These are phyloP conservation scores for Platycnemis pennipes DNA, from an alignment of 2,888 invertebrate species.

Conservation along the genomic window DNA sequence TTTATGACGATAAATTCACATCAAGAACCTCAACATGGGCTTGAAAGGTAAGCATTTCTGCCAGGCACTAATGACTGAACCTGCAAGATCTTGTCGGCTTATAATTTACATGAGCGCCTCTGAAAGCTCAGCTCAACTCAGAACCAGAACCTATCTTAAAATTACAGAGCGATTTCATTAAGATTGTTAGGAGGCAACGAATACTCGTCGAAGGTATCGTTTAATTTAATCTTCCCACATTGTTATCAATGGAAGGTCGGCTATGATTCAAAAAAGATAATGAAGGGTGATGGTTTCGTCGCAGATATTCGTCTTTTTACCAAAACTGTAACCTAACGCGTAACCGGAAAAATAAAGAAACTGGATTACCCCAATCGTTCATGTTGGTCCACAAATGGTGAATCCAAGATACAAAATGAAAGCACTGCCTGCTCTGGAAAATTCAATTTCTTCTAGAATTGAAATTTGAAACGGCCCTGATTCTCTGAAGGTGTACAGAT, in stretches of 20 bases:
- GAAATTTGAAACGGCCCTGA: background rate
- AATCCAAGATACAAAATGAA: background rate
- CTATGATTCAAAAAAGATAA: background rate
- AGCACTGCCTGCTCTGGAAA: too few species aligned
- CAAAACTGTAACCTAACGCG: background rate
- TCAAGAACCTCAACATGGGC: background rate
- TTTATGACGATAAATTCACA: background rate
- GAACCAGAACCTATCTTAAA: background rate
- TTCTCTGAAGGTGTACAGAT: background rate
- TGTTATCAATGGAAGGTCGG: background rate
- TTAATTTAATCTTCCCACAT: background rate
- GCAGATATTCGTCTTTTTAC: background rate
- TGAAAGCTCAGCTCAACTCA: slow-evolving; percentile 2
- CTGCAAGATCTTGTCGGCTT: slow-evolving; percentile 53
- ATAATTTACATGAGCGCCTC: background rate
- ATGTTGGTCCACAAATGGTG: background rate
- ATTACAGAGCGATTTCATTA: slow-evolving; percentile 43
- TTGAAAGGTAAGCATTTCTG: background rate
- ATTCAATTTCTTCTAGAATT: background rate
- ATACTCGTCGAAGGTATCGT: background rate
- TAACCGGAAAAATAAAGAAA: background rate
- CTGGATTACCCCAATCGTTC: background rate
- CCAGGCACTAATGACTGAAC: background rate
- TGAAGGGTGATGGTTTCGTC: background rate
- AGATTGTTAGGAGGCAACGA: background rate